A percentile compares a stretch with the other conserved stretches of the same genome.
phyloP scores from a whole-genome alignment of 1,140 invertebrate species.

The Drosophila athabasca region DNA sequence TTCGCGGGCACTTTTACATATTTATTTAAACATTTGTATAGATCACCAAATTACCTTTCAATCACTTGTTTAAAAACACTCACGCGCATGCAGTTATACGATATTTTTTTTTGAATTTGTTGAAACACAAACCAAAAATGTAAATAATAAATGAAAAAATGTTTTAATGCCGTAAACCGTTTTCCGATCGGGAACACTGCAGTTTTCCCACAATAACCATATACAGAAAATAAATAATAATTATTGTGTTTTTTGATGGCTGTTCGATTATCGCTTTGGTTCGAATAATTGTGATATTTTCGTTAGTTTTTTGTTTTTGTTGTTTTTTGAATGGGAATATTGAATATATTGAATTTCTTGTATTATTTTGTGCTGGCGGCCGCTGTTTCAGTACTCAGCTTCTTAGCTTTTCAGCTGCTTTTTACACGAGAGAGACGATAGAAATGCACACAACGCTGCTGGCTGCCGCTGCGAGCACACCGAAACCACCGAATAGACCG shows the following conservation, averaged over 20 bases:
- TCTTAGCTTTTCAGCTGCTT: slow-evolving; percentile 12
- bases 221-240: slow-evolving; percentile 31
- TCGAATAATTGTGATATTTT: slow-evolving; percentile 19
- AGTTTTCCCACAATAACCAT: slow-evolving; percentile 30
- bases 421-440: slow-evolving; percentile 58
- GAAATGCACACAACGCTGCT: slow-evolving; percentile 77
- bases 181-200: slow-evolving; percentile 38
- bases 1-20: background rate
- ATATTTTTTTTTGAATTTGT: slow-evolving; percentile 46
- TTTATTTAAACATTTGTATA: background rate
- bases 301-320: slow-evolving; percentile 18
- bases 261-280: slow-evolving; percentile 36
- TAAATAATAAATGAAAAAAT: slow-evolving; percentile 72
- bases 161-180: slow-evolving; percentile 38
- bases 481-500: slow-evolving; percentile 72
- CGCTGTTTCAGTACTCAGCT: slow-evolving; percentile 20
- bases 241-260: slow-evolving; percentile 37
- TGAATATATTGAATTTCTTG: slow-evolving; percentile 25
- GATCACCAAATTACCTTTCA: slow-evolving; percentile 59
- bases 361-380: slow-evolving; percentile 27
- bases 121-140: slow-evolving; percentile 62
- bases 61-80: slow-evolving; percentile 64
- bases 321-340: slow-evolving; percentile 32
- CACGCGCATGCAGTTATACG: slow-evolving; percentile 16
- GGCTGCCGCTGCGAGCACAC: slow-evolving; percentile 82